phyloP scores from a whole-genome alignment of 2,888 invertebrate species.

The Tetragnatha montana region DNA sequence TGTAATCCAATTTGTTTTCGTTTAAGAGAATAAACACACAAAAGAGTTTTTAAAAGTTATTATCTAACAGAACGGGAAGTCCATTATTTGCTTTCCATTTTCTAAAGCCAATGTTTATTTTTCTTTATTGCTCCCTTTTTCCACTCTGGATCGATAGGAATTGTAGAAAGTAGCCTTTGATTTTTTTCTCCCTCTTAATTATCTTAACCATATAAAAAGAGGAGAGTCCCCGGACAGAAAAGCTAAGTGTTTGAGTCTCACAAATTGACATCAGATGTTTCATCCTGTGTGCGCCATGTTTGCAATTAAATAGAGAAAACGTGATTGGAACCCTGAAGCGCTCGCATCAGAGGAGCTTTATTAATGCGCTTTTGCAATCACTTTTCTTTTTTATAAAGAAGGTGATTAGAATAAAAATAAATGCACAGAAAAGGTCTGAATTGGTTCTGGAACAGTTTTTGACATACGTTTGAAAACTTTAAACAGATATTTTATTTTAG shows the following conservation, averaged over 20 bases:
- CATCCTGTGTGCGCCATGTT: neutral
- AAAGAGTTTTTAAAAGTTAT: neutral
- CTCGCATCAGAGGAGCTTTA: neutral
- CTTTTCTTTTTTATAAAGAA: neutral
- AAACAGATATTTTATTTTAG: too few species aligned
- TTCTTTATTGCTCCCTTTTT: slow-evolving; percentile 14
- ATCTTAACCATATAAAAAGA: neutral
- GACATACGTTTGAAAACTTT: neutral
- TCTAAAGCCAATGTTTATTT: slow-evolving; percentile 53
- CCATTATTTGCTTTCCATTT: slow-evolving; percentile 53
- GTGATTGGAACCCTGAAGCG: neutral
- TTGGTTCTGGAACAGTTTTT: neutral
- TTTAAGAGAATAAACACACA: neutral
- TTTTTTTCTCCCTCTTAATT: neutral
- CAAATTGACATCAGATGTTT: neutral
- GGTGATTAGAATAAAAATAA: neutral
- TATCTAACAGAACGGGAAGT: slow-evolving; percentile 7
- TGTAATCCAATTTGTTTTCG: neutral
- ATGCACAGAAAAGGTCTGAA: neutral
- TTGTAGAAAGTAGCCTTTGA: neutral
- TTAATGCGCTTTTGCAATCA: neutral
- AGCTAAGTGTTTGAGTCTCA: neutral
- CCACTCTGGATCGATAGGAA: neutral
- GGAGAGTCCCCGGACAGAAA: neutral
- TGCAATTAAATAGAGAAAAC: neutral